These are phyloP conservation scores for Polypedilum vanderplanki DNA, from an alignment of 1,140 invertebrate genomes.

Conservation along the genomic window DNA sequence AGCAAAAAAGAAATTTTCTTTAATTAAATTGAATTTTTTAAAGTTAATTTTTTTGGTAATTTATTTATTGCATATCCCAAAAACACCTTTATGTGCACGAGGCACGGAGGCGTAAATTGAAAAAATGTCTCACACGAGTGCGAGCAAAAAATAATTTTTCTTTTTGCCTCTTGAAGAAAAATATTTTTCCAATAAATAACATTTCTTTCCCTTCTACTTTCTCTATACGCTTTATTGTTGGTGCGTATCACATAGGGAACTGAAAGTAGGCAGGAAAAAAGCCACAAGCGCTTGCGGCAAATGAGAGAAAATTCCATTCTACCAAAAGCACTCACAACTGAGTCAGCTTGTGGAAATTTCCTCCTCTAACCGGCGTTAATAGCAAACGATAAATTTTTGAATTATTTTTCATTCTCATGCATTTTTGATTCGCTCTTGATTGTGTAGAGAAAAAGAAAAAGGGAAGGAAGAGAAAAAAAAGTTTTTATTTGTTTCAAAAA, in stretches of 20 bases:
- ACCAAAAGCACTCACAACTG: neutral
- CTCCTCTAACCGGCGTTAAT: neutral
- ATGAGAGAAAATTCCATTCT: neutral
- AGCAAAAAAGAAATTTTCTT: too few species aligned
- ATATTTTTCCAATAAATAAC: constrained; percentile 16
- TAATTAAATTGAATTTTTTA: constrained; percentile 3
- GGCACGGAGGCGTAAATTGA: neutral
- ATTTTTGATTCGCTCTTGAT: neutral
- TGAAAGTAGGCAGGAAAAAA: neutral
- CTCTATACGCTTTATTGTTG: too few species aligned
- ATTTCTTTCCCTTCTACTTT: neutral
- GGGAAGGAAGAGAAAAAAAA: too few species aligned
- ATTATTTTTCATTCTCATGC: neutral
- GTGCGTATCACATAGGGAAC: too few species aligned
- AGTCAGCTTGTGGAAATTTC: neutral
- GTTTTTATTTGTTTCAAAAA: too few species aligned
- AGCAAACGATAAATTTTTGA: constrained; percentile 24
- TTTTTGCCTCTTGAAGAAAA: neutral
- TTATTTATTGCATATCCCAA: constrained; percentile 22
- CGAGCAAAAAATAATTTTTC: neutral
- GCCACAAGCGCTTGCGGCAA: constrained; percentile 15
- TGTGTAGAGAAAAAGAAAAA: too few species aligned
- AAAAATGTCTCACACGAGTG: neutral
- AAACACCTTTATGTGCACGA: neutral
- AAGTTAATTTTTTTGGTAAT: constrained; percentile 24